A percentile compares a stretch with the other conserved stretches of the same genome.
These are phyloP conservation scores for Sisyra nigra DNA, from an alignment of 2,888 invertebrate species.

Conservation along the genomic window DNA sequence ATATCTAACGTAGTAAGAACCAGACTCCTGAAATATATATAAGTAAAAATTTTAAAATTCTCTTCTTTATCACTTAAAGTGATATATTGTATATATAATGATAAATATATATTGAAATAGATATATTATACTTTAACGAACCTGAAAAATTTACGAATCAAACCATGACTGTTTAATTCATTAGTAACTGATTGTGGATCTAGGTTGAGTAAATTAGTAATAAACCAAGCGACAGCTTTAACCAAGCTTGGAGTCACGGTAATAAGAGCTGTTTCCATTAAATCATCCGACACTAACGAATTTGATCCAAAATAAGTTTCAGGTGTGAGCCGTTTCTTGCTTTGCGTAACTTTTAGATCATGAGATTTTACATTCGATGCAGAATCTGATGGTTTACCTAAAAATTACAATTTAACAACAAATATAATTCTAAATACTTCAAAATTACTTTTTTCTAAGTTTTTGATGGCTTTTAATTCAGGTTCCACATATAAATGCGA, in stretches of 20 bases:
- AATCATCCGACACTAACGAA: background rate
- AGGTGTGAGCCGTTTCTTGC: background rate
- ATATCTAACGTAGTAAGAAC: constrained; percentile 23
- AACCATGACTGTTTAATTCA: constrained; percentile 27
- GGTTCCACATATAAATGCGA: constrained; percentile 8
- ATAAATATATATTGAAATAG: no score
- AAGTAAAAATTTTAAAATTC: no score
- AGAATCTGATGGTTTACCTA: background rate
- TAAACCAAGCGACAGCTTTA: constrained; percentile 25
- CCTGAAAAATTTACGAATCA: constrained; percentile 32
- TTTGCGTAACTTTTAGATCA: background rate
- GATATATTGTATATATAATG: no score
- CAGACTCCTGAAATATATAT: constrained; percentile 23
- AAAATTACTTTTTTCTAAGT: constrained; percentile 12
- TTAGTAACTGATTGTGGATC: constrained; percentile 24
- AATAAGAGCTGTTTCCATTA: constrained; percentile 12
- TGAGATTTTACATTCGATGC: background rate
- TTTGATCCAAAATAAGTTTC: background rate
- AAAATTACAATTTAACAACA: no score
- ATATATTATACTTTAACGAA: no score
- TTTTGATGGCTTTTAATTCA: constrained; percentile 2
- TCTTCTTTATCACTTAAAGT: no score
- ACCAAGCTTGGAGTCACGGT: constrained; percentile 30
- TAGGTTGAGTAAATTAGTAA: constrained; percentile 28
- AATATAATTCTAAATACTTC: no score